Evolutionary conservation across 2,888 invertebrate genomes (phyloP), one percentile per base, ranked within the genome.

Genomic region (Agrochola lychnidis): DNA sequence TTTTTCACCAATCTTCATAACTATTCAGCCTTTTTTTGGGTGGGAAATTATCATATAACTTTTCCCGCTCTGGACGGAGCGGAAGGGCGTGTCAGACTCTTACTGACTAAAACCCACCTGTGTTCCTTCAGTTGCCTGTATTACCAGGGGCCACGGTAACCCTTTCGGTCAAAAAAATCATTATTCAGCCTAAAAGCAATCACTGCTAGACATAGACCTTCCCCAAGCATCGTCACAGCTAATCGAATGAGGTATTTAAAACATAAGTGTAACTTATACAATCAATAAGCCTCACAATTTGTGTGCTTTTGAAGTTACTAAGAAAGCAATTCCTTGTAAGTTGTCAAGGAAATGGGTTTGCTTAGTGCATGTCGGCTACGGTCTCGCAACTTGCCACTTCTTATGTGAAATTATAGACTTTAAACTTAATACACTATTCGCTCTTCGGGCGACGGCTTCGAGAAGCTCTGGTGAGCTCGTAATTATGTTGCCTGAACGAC

Each of bases 341-440:
- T 83, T 76, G 72, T 72, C 81, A 63, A 53, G 45, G 36, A 76
- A 84, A 84, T 82, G 25, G 57, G 76, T 73, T 72, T 82, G 83
- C 73, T 78, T 78, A 74, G 74, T 74, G 83, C 78, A 83, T 82
- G 73, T 74, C 74, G 48, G 36, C 70, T 48, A 40, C 68, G 75
- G 48, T 75, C 67, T 30, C 62, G 57, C 72, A 72, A 83, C 69
- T 85, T 82, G 70, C 70, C 51, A 67, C 69, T 74, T 78, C 85
- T 78, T 85, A 82, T 61, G 63, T 70, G 62, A 82, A 72, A 83
- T 83, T 85, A 85, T 85, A 82, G 82, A 85, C 78, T 85, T 81
- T 73, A 70, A 67, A 85, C 62, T 78, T 74, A 82, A 75, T 82
- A 70, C 78, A 73, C 66, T 70, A 75, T 85, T 82, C 66, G 70